Conservation (phyloP, 2,113 vertebrate species). For the Rhinoptilus africanus region DNA sequence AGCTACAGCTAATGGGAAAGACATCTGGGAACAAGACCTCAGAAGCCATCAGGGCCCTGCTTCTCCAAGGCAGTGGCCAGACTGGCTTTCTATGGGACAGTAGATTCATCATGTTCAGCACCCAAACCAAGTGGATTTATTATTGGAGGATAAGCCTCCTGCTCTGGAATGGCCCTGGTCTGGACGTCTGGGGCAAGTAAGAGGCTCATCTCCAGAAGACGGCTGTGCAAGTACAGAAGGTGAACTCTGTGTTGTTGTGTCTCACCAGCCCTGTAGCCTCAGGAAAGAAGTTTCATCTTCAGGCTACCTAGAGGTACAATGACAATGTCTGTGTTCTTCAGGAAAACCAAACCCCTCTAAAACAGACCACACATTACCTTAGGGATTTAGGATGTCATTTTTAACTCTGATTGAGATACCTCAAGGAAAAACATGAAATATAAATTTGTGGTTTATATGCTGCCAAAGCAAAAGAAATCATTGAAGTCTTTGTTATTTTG, state of each 20-base stretch:
- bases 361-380: background rate
- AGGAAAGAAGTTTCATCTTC: background rate
- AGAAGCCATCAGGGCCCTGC: background rate
- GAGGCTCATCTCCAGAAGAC: accelerated
- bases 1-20: background rate
- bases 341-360: background rate
- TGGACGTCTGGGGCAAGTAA: background rate
- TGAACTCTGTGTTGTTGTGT: background rate
- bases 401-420: background rate
- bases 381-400: background rate
- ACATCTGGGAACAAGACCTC: background rate
- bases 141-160: background rate
- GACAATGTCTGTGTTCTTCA: background rate
- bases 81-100: background rate
- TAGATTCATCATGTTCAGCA: background rate
- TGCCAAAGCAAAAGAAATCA: background rate
- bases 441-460: background rate
- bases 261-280: background rate
- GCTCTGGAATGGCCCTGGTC: background rate
- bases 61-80: background rate
- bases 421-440: background rate
- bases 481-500: background rate
- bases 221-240: background rate
- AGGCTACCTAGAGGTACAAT: background rate
- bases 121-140: background rate